These are phyloP conservation scores for Agelas oroides DNA, from an alignment of 37 sponge, comb jelly and placozoan genomes.

Conservation along the genomic window DNA sequence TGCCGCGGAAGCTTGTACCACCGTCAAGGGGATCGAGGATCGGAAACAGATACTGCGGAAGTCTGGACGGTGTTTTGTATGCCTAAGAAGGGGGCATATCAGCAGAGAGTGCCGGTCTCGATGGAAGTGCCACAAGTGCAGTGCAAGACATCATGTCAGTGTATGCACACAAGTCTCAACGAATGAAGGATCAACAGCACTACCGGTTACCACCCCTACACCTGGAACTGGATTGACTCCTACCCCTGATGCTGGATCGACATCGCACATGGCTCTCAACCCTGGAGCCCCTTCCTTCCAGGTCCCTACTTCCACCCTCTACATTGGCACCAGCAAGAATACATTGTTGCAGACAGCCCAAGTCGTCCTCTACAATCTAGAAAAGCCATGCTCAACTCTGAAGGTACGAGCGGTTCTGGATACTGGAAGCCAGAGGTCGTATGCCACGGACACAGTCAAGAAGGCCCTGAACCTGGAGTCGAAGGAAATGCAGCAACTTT, in stretches of 20 bases:
- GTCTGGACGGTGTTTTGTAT: slow-evolving; percentile 15
- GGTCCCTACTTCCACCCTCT: not conserved
- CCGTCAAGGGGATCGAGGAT: not conserved
- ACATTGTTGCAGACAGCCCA: slow-evolving; percentile 40
- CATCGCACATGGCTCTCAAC: not conserved
- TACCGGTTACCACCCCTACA: not conserved
- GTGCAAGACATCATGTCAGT: slow-evolving; percentile 25
- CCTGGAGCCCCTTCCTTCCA: not conserved
- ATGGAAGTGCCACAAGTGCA: not conserved
- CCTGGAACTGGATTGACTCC: not conserved
- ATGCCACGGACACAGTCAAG: slow-evolving; percentile 6
- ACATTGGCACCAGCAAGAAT: not conserved
- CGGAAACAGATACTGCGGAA: not conserved
- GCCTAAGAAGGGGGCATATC: slow-evolving; percentile 49
- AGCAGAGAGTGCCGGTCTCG: slow-evolving; percentile 29
- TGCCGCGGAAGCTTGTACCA: not conserved
- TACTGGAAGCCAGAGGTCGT: slow-evolving; percentile 48
- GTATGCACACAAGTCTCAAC: not conserved
- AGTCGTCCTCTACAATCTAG: slow-evolving; percentile 1
- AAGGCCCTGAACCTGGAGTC: not conserved
- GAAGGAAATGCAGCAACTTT: not conserved
- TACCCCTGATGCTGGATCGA: too few species aligned
- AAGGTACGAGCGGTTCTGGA: slow-evolving; percentile 23
- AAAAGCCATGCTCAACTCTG: not conserved
- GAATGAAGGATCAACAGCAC: not conserved